phyloP scores from a whole-genome alignment of 53 echinoderm and acorn worm species.

The Zoroaster sp. region DNA sequence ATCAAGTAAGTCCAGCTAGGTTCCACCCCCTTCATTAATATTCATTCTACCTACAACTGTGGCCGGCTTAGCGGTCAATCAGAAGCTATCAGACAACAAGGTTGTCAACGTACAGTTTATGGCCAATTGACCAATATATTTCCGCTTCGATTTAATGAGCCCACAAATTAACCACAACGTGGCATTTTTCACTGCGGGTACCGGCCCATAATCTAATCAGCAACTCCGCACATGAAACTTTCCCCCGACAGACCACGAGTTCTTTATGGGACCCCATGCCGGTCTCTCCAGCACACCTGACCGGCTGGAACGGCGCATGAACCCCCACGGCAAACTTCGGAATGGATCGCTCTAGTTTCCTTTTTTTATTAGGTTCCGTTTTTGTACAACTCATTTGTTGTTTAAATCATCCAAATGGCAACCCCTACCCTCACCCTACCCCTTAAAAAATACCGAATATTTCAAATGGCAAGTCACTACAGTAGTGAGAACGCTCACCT shows the following conservation, averaged over 20 bases:
- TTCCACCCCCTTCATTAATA: no score
- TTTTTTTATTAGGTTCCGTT: not conserved
- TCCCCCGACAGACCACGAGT: not conserved
- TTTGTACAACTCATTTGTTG: no score
- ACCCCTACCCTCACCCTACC: no score
- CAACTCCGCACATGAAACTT: not conserved
- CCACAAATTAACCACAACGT: conserved; percentile 20
- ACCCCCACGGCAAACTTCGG: conserved; percentile 5
- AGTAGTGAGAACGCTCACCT: no score
- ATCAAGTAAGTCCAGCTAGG: no score
- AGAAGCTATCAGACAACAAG: not conserved
- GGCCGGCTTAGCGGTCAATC: not conserved
- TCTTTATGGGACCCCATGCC: conserved; percentile 17
- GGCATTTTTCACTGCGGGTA: conserved; percentile 11
- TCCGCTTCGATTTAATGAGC: conserved; percentile 18
- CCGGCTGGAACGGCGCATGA: not conserved
- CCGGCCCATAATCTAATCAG: not conserved
- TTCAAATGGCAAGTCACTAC: no score
- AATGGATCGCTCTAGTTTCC: conserved; percentile 16
- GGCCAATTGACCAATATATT: not conserved
- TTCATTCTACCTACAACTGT: no score
- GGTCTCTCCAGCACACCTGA: conserved; percentile 1
- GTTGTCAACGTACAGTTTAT: not conserved
- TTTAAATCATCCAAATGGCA: no score
- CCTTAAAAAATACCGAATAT: no score